Evolutionary conservation across 2,888 invertebrate species (phyloP), one percentile per base, ranked within the genome.

Genomic region (Archips crataeganus): DNA sequence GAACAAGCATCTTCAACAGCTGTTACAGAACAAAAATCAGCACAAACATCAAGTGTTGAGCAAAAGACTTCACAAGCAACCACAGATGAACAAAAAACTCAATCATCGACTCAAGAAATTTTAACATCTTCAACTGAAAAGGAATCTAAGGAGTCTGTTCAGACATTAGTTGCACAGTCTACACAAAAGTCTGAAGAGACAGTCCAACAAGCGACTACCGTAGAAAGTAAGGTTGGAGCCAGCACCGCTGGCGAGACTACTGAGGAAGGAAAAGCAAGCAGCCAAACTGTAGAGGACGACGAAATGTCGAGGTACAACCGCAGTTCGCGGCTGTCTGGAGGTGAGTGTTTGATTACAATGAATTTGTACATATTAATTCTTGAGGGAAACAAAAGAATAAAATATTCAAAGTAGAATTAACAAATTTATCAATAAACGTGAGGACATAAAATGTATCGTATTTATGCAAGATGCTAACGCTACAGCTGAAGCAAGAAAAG

Each of bases 241-340:
- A 85, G 84, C 77, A 73, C 83, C 69, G 76, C 83, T 86, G 87
- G 81, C 78, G 81, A 74, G n/a, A 75, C 79, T 78, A 76, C 78
- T 69, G 79, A 82, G 71, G 79, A 83, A 78, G 83, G 77, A 77
- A 69, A 77, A 75, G 80, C 76, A 78, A 89, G 79, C 86, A 81
- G 82, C 84, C 93, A 94, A 93, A 82, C 92, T 93, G 93, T 90
- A 88, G 82, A 80, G 77, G 92, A 90, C 84, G 92, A 88, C 86
- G 93, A 94, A 77, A 95, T 95, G 85, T 95, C 96, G 79, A 95
- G 96, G 82, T 96, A 95, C 84, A 95, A 95, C 90, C 95, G 95
- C 87, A 96, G 96, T 83, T 95, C 96, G 84, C 95, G 95, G 90
- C 94, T 95, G 65, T 94, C 95, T 84, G 96, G 96, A 95, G 95